Percentiles rank a stretch among this genome's conserved stretches.
phyloP scores from a whole-genome alignment of 2,888 invertebrate genomes.

The Nomada fucata region DNA sequence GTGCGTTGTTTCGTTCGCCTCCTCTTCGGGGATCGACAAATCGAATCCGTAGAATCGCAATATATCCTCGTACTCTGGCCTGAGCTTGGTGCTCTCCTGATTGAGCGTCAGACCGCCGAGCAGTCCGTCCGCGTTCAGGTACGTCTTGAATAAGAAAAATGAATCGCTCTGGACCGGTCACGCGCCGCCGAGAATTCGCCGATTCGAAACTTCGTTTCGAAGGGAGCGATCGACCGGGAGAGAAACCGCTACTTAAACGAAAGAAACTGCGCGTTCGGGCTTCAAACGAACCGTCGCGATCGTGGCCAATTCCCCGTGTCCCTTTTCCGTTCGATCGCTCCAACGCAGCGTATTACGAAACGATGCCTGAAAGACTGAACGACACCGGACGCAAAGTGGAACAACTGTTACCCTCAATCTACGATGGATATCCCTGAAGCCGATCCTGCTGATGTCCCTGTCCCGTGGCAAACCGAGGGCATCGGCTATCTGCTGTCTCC shows the following conservation, averaged over 20 bases:
- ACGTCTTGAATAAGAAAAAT: constrained; percentile 86
- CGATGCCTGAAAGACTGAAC: neutral
- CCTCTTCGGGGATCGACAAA: constrained; percentile 80
- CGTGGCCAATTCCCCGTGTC: constrained; percentile 17
- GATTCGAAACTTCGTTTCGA: constrained; percentile 12
- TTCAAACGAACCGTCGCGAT: constrained; percentile 22
- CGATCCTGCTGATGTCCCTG: constrained; percentile 90
- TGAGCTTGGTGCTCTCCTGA: constrained; percentile 91
- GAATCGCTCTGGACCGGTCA: neutral
- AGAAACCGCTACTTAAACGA: constrained; percentile 38
- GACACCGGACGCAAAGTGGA: neutral
- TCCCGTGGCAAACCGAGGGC: constrained; percentile 90
- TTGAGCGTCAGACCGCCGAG: constrained; percentile 92
- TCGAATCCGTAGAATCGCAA: constrained; percentile 93
- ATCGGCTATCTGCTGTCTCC: constrained; percentile 89
- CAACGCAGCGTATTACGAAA: neutral
- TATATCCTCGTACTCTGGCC: constrained; percentile 90
- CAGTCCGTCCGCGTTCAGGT: constrained; percentile 93
- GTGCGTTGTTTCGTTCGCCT: constrained; percentile 48
- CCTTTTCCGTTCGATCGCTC: constrained; percentile 12
- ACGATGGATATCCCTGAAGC: constrained; percentile 93
- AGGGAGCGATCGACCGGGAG: constrained; percentile 32
- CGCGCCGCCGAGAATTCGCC: neutral
- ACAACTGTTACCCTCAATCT: constrained; percentile 89
- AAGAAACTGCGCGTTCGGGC: constrained; percentile 43